These are phyloP conservation scores for Anas acuta DNA, from an alignment of 2,797 vertebrate genomes.

Conservation along the genomic window DNA sequence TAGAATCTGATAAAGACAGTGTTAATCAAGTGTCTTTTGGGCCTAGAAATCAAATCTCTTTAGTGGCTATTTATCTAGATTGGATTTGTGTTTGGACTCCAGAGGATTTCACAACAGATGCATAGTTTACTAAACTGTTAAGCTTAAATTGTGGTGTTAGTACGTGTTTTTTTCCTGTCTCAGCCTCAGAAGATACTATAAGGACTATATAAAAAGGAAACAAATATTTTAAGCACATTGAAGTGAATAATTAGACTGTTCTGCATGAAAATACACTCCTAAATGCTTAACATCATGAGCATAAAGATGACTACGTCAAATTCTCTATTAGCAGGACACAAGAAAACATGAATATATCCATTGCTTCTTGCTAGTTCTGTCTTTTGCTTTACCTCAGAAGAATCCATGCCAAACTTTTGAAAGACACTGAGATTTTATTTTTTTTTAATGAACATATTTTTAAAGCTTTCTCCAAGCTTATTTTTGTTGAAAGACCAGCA, in stretches of 20 bases:
- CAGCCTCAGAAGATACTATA: neutral
- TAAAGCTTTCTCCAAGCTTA: neutral
- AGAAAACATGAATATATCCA: neutral
- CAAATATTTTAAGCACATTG: neutral
- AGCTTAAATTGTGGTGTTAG: neutral
- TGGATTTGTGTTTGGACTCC: slow-evolving; percentile 37
- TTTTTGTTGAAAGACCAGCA: neutral
- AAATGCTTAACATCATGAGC: neutral
- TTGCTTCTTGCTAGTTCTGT: neutral
- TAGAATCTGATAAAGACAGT: slow-evolving; percentile 58
- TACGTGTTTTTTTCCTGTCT: neutral
- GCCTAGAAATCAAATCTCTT: slow-evolving; percentile 57
- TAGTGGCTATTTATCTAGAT: neutral
- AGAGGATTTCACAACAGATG: neutral
- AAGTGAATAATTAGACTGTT: neutral
- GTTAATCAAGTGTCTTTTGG: slow-evolving; percentile 48
- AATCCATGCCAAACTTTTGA: neutral
- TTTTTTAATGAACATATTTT: neutral
- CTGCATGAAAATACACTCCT: neutral
- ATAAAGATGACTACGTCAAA: neutral
- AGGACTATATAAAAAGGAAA: neutral
- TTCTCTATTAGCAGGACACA: neutral
- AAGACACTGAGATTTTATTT: neutral
- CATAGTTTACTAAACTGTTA: neutral
- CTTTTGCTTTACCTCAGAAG: neutral